Evolutionary conservation across 35 echinoderm and acorn worm genomes (phyloP).

Genomic region (Lytechinus variegatus): DNA sequence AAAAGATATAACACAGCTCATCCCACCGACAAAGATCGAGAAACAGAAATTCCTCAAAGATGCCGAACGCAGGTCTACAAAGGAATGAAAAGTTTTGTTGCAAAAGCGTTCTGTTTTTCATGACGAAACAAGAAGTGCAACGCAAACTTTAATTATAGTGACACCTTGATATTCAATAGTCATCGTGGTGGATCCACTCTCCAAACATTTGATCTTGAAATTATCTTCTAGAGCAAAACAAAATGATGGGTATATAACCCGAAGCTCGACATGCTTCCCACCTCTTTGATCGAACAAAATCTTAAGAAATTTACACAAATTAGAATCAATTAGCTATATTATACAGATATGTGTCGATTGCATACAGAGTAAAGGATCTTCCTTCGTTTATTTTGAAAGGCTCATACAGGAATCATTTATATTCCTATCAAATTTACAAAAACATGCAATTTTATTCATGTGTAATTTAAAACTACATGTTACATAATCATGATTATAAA

Average conservation of each 20-base stretch:
- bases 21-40: not conserved
- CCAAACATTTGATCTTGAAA: slow-evolving; percentile 20
- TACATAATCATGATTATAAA: no score
- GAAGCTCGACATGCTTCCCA: not conserved
- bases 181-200: not conserved
- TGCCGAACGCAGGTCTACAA: slow-evolving; percentile 6
- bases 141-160: not conserved
- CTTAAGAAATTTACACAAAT: not conserved
- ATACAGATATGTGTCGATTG: not conserved
- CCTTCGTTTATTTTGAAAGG: not conserved
- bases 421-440: no score
- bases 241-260: not conserved
- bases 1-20: not conserved
- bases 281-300: not conserved
- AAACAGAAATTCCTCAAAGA: not conserved
- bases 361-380: not conserved
- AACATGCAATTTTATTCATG: no score
- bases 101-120: not conserved
- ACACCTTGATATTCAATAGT: not conserved
- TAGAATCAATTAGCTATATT: not conserved
- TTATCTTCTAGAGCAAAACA: not conserved
- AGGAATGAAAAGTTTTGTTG: not conserved
- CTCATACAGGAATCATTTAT: no score
- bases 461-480: no score
- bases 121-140: not conserved